A percentile compares a stretch with the other conserved stretches of the same genome.
Evolutionary conservation across 2,113 vertebrate species (phyloP).

Genomic region (Ailurus styani): DNA sequence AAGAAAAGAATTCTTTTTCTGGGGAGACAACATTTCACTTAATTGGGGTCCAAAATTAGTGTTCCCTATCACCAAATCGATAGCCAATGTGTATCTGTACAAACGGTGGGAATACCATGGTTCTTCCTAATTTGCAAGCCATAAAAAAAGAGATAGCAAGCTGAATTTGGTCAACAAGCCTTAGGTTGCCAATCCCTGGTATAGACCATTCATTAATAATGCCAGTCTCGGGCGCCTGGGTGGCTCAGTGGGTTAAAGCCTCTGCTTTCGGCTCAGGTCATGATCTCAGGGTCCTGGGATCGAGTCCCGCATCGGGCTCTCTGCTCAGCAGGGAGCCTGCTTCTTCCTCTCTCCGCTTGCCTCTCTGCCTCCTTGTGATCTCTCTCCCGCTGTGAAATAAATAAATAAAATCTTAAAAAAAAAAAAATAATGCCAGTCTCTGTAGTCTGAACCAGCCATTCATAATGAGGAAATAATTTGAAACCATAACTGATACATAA

Average conservation of each 20-base stretch:
- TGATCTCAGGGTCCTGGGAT: too few relatives aligned
- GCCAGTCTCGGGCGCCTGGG: too few relatives aligned
- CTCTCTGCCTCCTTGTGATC: too few relatives aligned
- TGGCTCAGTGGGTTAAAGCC: too few relatives aligned
- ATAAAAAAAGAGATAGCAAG: neutral
- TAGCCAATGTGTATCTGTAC: neutral
- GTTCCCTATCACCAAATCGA: neutral
- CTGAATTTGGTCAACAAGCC: neutral
- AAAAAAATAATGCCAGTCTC: neutral
- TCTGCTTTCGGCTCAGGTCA: too few relatives aligned
- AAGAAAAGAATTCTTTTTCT: neutral
- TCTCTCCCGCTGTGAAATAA: too few relatives aligned
- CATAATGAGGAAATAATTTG: neutral
- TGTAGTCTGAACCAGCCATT: neutral
- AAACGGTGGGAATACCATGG: neutral
- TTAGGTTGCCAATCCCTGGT: neutral
- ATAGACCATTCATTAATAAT: neutral
- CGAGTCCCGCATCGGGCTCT: too few relatives aligned
- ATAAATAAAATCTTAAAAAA: too few relatives aligned
- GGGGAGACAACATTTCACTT: neutral
- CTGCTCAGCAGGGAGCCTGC: too few relatives aligned
- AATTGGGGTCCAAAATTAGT: neutral
- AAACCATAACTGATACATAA: neutral
- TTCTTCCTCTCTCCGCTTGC: too few relatives aligned
- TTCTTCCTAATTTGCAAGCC: neutral